Percentiles rank a stretch among this genome's conserved stretches.
phyloP scores from a whole-genome alignment of 2,888 invertebrate genomes.

The Latheticus oryzae region DNA sequence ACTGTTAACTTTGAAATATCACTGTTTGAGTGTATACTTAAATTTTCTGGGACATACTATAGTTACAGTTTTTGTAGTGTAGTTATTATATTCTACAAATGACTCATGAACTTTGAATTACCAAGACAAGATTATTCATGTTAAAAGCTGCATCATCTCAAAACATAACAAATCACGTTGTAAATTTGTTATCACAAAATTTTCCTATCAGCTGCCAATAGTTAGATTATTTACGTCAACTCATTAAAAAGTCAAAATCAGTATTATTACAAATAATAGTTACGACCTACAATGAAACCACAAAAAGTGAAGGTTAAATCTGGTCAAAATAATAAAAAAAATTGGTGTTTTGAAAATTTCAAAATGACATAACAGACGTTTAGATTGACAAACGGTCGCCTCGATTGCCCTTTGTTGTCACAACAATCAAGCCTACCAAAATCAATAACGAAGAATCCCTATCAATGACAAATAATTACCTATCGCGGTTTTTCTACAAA shows the following conservation, averaged over 20 bases:
- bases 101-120: too few relatives aligned
- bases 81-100: slow-evolving; percentile 2
- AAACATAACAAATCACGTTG: too few relatives aligned
- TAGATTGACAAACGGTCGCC: slow-evolving; percentile 11
- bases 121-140: too few relatives aligned
- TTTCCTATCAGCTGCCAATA: slow-evolving; percentile 22
- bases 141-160: too few relatives aligned
- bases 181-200: slow-evolving; percentile 3
- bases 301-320: too few relatives aligned
- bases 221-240: slow-evolving; percentile 1
- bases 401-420: slow-evolving; percentile 21
- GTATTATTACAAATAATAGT: too few relatives aligned
- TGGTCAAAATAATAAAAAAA: too few relatives aligned
- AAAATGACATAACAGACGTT: too few relatives aligned
- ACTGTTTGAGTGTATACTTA: not conserved
- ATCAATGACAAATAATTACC: not conserved
- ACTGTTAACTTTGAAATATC: slow-evolving; percentile 10
- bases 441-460: slow-evolving; percentile 19
- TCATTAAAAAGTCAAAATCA: too few relatives aligned
- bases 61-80: too few relatives aligned
- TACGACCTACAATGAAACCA: too few relatives aligned
- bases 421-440: slow-evolving; percentile 20
- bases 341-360: too few relatives aligned
- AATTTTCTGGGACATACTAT: slow-evolving; percentile 9
- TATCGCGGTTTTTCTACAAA: not conserved